phyloP scores from a whole-genome alignment of 2,888 invertebrate species.

The Chymomyza caudatula region DNA sequence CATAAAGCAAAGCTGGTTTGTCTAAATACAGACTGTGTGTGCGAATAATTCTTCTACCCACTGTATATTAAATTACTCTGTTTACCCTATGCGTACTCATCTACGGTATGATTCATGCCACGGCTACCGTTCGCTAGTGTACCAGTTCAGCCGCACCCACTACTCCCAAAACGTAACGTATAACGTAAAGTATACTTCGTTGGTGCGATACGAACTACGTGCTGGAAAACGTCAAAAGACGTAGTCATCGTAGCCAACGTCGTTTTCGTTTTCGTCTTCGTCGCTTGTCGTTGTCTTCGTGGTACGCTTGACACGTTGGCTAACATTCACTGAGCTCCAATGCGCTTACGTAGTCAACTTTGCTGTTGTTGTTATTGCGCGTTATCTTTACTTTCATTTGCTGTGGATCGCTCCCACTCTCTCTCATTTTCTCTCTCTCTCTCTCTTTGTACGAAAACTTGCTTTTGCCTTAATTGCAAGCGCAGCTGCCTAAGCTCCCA shows the following conservation, averaged over 20 bases:
- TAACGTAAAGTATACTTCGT: constrained; percentile 3
- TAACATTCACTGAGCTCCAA: constrained; percentile 21
- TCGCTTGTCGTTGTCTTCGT: constrained; percentile 20
- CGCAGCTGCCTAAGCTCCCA: background rate
- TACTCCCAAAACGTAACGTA: constrained; percentile 39
- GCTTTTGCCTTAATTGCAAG: background rate
- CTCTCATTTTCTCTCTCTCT: constrained; percentile 15
- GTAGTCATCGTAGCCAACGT: constrained; percentile 26
- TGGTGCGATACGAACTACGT: background rate
- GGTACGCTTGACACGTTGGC: constrained; percentile 60
- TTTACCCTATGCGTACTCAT: background rate
- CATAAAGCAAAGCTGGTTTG: too few relatives aligned
- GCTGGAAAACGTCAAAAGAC: constrained; percentile 20
- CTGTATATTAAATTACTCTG: background rate
- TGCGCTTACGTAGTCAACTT: background rate
- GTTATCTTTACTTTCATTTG: constrained; percentile 44
- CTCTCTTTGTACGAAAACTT: background rate
- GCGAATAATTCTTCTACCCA: background rate
- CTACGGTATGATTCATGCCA: background rate
- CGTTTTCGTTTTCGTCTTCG: constrained; percentile 15
- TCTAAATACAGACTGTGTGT: background rate
- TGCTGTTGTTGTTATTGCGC: constrained; percentile 52
- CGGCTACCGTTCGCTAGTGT: background rate
- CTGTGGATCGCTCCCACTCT: constrained; percentile 18
- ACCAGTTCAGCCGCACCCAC: constrained; percentile 41